These are phyloP conservation scores for Ciconia nigra DNA, from an alignment of 2,797 vertebrate species.

Conservation along the genomic window DNA sequence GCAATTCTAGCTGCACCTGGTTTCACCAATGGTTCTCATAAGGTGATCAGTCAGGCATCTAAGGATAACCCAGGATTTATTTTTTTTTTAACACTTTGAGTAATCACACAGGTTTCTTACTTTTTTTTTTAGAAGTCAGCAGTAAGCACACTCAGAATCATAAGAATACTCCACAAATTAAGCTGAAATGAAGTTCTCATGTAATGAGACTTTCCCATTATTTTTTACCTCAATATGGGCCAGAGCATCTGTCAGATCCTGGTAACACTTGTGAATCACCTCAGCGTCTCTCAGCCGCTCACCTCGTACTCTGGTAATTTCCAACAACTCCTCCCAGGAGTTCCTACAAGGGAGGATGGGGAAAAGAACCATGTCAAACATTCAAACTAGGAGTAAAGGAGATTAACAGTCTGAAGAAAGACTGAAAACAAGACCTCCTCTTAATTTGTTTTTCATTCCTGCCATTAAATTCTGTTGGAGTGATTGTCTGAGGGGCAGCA, in stretches of 20 bases:
- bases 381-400: background rate
- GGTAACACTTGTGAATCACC: slow-evolving; percentile 75
- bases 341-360: slow-evolving; percentile 63
- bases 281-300: slow-evolving; percentile 75
- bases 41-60: background rate
- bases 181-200: background rate
- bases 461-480: background rate
- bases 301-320: slow-evolving; percentile 70
- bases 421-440: background rate
- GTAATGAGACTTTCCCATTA: background rate
- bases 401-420: background rate
- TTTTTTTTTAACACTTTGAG: background rate
- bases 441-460: background rate
- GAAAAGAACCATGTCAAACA: background rate
- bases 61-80: background rate
- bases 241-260: slow-evolving; percentile 82
- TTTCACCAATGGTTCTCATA: background rate
- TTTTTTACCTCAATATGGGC: slow-evolving; percentile 80
- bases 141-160: background rate
- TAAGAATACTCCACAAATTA: background rate
- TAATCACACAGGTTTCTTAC: background rate
- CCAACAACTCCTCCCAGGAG: slow-evolving; percentile 81
- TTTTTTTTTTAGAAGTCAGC: background rate
- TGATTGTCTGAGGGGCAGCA: background rate
- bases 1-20: background rate